phyloP scores from a whole-genome alignment of 2,888 invertebrate genomes.

The Carterocephalus palaemon region DNA sequence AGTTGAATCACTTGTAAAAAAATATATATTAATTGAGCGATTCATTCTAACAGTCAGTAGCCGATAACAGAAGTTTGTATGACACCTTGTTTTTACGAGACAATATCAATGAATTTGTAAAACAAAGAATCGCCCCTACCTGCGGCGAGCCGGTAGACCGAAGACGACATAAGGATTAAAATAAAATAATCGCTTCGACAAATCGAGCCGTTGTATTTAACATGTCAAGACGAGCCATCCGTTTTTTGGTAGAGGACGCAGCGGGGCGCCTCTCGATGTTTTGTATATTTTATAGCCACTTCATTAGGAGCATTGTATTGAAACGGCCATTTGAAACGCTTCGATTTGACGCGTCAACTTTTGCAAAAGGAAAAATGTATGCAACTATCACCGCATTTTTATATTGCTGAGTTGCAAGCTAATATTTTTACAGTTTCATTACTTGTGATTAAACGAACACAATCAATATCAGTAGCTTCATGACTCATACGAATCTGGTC shows the following conservation, averaged over 20 bases:
- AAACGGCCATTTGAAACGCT: slow-evolving; percentile 49
- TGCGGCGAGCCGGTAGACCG: slow-evolving; percentile 35
- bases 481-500: no score
- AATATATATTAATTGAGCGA: not conserved
- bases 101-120: slow-evolving; percentile 47
- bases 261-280: slow-evolving; percentile 65
- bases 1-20: no score
- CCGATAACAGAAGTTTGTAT: slow-evolving; percentile 3
- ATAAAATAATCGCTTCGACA: slow-evolving; percentile 63
- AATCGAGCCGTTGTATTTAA: slow-evolving; percentile 65
- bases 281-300: slow-evolving; percentile 70
- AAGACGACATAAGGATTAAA: slow-evolving; percentile 35
- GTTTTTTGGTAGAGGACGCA: slow-evolving; percentile 54
- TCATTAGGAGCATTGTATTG: slow-evolving; percentile 56
- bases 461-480: slow-evolving; percentile 4
- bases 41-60: not conserved
- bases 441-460: no score
- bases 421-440: no score
- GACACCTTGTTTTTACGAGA: slow-evolving; percentile 16
- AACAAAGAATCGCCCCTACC: slow-evolving; percentile 56
- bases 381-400: slow-evolving; percentile 4
- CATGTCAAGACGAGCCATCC: slow-evolving; percentile 71
- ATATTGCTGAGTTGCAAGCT: no score
- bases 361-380: slow-evolving; percentile 18
- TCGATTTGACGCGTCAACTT: slow-evolving; percentile 60